Evolutionary conservation across 2,113 vertebrate genomes (phyloP).

Genomic region (Zingel zingel): DNA sequence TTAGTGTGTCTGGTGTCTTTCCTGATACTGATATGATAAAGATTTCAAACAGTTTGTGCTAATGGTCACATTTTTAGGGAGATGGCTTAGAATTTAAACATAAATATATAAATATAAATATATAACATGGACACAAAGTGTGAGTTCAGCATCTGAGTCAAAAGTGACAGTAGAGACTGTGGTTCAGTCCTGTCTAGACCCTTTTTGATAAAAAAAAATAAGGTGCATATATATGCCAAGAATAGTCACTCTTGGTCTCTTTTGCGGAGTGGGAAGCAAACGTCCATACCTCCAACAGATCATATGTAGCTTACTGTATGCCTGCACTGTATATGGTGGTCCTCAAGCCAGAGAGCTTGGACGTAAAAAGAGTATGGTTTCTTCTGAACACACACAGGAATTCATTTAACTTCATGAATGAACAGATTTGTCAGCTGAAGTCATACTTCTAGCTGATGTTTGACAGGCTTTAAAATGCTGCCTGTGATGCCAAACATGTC

Average conservation of each 20-base stretch:
- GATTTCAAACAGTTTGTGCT: background rate
- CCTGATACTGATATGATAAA: background rate
- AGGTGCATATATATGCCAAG: background rate
- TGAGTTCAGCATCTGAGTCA: conserved; percentile 9
- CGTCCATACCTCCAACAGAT: conserved; percentile 26
- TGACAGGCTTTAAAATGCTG: conserved; percentile 15
- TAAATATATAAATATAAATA: too few species aligned
- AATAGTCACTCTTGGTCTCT: conserved; percentile 24
- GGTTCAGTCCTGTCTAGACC: conserved; percentile 43
- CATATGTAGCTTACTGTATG: conserved; percentile 14
- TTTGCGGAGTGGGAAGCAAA: conserved; percentile 8
- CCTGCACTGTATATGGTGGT: background rate
- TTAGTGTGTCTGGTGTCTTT: background rate
- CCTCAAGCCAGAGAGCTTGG: background rate
- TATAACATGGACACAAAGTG: background rate
- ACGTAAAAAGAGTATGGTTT: background rate
- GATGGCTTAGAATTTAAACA: conserved; percentile 5
- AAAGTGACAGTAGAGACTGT: conserved; percentile 18
- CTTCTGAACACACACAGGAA: conserved; percentile 32
- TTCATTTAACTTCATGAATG: conserved; percentile 39
- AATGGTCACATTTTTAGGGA: background rate
- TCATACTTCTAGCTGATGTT: conserved; percentile 1
- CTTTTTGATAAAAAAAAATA: background rate
- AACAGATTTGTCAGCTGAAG: conserved; percentile 23
- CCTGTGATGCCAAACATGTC: background rate